Conservation (phyloP, 2,888 invertebrate genomes). For the Anticlea derivata region DNA sequence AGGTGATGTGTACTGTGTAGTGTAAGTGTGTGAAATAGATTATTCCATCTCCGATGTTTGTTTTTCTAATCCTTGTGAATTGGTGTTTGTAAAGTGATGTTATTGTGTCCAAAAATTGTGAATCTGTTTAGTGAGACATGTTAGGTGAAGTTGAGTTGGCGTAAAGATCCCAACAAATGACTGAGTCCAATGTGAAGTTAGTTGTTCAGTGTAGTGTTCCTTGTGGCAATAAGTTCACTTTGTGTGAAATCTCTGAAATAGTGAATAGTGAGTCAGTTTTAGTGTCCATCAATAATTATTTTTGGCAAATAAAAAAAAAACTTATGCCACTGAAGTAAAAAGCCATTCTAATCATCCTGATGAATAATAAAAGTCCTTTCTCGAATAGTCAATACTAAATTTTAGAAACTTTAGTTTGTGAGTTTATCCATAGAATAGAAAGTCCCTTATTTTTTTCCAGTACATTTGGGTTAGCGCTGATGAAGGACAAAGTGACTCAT, state of each 20-base stretch:
- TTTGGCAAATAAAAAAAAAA: slow-evolving; percentile 4
- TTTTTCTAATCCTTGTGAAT: slow-evolving; percentile 78
- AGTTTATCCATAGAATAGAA: slow-evolving; percentile 1
- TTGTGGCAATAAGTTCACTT: slow-evolving; percentile 15
- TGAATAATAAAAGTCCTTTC: neutral
- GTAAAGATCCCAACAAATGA: slow-evolving; percentile 4
- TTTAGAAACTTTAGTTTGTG: slow-evolving; percentile 4
- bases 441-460: no score
- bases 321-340: slow-evolving; percentile 8
- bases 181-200: slow-evolving; percentile 16
- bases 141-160: slow-evolving; percentile 22
- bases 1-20: slow-evolving; percentile 83
- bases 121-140: slow-evolving; percentile 23
- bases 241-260: slow-evolving; percentile 11
- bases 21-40: slow-evolving; percentile 82
- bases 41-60: slow-evolving; percentile 73
- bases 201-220: slow-evolving; percentile 23
- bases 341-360: neutral
- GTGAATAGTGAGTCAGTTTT: slow-evolving; percentile 20
- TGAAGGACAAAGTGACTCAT: no score
- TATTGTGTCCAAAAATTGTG: slow-evolving; percentile 26
- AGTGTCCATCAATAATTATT: slow-evolving; percentile 6
- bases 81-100: slow-evolving; percentile 37
- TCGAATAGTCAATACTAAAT: neutral
- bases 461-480: no score